Conservation (phyloP, 1,140 invertebrate genomes). For the Lordiphosa stackelbergi region DNA sequence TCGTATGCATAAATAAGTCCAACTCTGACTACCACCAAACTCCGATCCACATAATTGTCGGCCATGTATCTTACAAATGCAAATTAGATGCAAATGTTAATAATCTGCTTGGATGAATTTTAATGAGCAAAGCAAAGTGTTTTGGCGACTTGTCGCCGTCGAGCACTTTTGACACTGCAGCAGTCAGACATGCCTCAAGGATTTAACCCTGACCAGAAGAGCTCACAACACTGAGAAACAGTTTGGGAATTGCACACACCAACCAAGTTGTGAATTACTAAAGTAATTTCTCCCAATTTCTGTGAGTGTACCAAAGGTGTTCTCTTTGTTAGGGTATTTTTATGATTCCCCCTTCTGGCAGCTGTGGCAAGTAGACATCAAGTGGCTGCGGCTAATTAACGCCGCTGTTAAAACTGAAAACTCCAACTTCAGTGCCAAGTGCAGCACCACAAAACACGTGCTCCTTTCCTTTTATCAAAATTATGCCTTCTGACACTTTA, state of each 20-base stretch:
- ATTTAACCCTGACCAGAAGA: conserved; percentile 51
- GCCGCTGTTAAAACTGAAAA: conserved; percentile 41
- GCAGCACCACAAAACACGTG: conserved; percentile 34
- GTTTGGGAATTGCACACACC: no score
- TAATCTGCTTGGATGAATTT: conserved; percentile 74
- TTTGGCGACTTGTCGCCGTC: conserved; percentile 66
- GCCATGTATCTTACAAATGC: conserved; percentile 73
- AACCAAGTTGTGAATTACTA: no score
- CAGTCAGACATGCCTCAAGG: conserved; percentile 51
- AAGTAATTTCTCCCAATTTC: no score
- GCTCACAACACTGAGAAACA: conserved; percentile 15
- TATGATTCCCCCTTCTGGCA: conserved; percentile 7
- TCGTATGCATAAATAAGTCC: conserved; percentile 71
- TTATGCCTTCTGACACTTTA: conserved; percentile 63
- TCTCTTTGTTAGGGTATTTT: conserved; percentile 9
- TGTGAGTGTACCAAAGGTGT: no score
- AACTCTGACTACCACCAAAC: conserved; percentile 14
- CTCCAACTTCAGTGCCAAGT: conserved; percentile 17
- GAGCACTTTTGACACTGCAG: conserved; percentile 13
- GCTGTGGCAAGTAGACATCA: conserved; percentile 39
- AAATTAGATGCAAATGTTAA: conserved; percentile 75
- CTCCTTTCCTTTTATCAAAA: conserved; percentile 33
- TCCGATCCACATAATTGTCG: conserved; percentile 67
- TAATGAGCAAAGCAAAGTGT: conserved; percentile 69
- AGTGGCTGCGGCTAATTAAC: conserved; percentile 74